Evolutionary conservation across 1,140 invertebrate species (phyloP), one percentile per base, ranked within the genome.

Genomic region (Nasonia giraulti): DNA sequence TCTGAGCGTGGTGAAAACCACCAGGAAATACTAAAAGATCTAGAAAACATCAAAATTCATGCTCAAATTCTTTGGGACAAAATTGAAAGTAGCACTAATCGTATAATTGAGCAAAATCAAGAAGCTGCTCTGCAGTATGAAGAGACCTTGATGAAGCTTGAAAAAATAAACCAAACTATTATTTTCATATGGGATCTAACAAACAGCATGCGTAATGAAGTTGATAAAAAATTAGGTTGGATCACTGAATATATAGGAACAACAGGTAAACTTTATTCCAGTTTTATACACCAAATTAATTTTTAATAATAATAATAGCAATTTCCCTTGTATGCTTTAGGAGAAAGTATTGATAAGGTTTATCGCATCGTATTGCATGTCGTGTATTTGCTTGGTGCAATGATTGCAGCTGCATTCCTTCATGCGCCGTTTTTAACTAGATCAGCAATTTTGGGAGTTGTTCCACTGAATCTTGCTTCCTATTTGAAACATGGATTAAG

Each of bases 151-250:
- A 87, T 93, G n/a, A 95, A 95, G 88, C 89, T 96, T 4, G 87
- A 91, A n/a, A 93, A 94, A 88, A 94, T 96, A 55, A 96, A 96
- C 87, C 86, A 89, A 23, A 95, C 95, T 0, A 93, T 96, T 50
- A 90, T 93, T 76, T 93, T 91, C 85, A 87, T 96, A 31, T 93
- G 94, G 88, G 87, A 92, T 80, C 86, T 95, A 6, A 92, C 95
- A 14, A 91, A 93, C 23, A 91, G 89, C 1, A 94, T 95, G 87
- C 90, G 92, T 69, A 68, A 87, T 44, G 92, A 94, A 83, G 86
- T 96, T 73, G 94, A 95, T 77, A 87, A 94, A 27, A 92, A 93
- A 81, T 90, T 96, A 4, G 90, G 91, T 27, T 96, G 95, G 95
- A 91, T 96, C 82, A 92, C 91, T 55, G 89, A 91, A 82, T 92